Evolutionary conservation across 1,140 invertebrate genomes (phyloP).

Genomic region (Lordiphosa stackelbergi): DNA sequence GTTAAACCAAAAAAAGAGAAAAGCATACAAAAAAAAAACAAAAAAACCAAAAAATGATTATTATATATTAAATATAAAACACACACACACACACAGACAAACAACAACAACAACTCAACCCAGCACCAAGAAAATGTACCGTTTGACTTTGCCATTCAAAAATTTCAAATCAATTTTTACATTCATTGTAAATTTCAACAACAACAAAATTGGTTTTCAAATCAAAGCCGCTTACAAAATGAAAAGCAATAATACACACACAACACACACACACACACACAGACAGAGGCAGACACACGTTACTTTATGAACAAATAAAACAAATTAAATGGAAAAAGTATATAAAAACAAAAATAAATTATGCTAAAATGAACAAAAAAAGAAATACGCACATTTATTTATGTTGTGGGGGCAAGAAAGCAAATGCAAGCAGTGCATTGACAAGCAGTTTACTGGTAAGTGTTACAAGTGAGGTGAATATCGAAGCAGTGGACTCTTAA

Average conservation of each 20-base stretch:
- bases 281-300: conserved; percentile 68
- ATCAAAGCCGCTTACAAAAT: conserved; percentile 41
- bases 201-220: conserved; percentile 37
- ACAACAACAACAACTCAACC: conserved; percentile 34
- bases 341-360: conserved; percentile 64
- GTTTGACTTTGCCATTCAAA: conserved; percentile 39
- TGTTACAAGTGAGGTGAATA: too few relatives aligned
- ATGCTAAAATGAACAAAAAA: conserved; percentile 60
- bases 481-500: too few relatives aligned
- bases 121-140: conserved; percentile 42
- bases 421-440: too few relatives aligned
- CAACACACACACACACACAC: conserved; percentile 27
- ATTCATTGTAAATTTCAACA: conserved; percentile 44
- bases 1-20: conserved; percentile 58
- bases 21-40: conserved; percentile 19
- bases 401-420: too few relatives aligned
- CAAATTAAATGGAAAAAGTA: conserved; percentile 71
- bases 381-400: conserved; percentile 4
- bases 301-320: conserved; percentile 69
- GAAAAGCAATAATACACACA: conserved; percentile 24
- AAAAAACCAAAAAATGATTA: conserved; percentile 48
- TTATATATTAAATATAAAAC: conserved; percentile 68
- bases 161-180: conserved; percentile 35
- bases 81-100: conserved; percentile 20
- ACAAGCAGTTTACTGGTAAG: too few relatives aligned